Conservation (phyloP, 2,888 invertebrate species). For the Flexamia atlantica region DNA sequence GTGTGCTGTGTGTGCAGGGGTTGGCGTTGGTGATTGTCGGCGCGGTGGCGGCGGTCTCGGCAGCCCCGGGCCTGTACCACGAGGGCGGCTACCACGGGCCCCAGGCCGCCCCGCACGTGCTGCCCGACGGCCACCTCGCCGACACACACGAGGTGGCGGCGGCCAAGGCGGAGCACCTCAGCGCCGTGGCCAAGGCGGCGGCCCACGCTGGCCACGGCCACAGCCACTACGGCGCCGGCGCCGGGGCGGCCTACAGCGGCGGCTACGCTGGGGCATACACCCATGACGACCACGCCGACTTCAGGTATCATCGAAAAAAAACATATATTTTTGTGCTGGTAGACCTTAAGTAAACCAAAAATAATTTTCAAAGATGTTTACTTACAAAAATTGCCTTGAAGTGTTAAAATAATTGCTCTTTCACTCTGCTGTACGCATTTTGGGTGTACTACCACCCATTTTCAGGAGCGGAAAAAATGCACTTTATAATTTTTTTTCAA, state of each 20-base stretch:
- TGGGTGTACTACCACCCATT: no score
- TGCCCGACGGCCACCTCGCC: conserved; percentile 50
- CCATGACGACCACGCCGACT: conserved; percentile 49
- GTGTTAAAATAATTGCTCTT: no score
- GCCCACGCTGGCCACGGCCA: conserved; percentile 59
- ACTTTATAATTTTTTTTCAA: no score
- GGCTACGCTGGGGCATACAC: conserved; percentile 45
- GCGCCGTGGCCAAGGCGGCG: conserved; percentile 59
- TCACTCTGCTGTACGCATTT: no score
- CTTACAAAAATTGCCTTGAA: no score
- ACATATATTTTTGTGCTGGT: no score
- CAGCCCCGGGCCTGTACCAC: conserved; percentile 38
- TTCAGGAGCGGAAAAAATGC: no score
- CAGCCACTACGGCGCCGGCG: conserved; percentile 53
- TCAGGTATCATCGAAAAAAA: no score
- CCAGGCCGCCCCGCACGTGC: conserved; percentile 63
- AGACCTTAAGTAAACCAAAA: no score
- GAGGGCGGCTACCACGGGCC: conserved; percentile 44
- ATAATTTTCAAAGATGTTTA: no score
- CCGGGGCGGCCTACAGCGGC: conserved; percentile 49
- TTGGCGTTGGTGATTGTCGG: conserved; percentile 3
- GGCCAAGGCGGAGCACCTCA: conserved; percentile 73
- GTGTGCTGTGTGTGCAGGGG: not conserved
- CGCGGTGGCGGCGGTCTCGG: not conserved
- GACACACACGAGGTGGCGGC: conserved; percentile 75